Evolutionary conservation across 2,888 invertebrate species (phyloP).

Genomic region (Portevinia maculata): DNA sequence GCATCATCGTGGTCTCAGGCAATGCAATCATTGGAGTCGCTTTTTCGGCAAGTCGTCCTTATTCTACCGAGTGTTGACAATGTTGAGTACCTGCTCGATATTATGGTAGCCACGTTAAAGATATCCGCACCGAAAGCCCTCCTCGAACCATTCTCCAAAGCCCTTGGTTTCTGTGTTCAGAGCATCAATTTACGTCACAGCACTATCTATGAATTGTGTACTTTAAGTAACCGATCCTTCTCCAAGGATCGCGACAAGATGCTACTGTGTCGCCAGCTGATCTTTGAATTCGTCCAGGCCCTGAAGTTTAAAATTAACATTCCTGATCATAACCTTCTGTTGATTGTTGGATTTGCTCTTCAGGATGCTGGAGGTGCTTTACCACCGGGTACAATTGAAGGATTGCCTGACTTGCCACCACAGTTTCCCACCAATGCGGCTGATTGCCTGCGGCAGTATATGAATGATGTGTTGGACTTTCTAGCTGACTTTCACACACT

Average conservation of each 20-base stretch:
- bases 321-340: constrained; percentile 96
- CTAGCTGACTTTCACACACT: constrained; percentile 97
- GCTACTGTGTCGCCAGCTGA: constrained; percentile 94
- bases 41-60: constrained; percentile 91
- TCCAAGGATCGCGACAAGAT: constrained; percentile 96
- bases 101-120: constrained; percentile 91
- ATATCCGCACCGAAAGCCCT: constrained; percentile 90
- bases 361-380: constrained; percentile 97
- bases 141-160: constrained; percentile 97
- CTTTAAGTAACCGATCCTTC: constrained; percentile 94
- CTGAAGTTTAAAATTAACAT: constrained; percentile 97
- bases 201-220: constrained; percentile 93
- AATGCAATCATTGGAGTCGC: constrained; percentile 92
- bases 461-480: constrained; percentile 96
- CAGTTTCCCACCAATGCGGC: constrained; percentile 91
- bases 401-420: constrained; percentile 82
- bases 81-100: constrained; percentile 88
- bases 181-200: constrained; percentile 91
- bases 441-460: constrained; percentile 96
- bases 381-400: constrained; percentile 88
- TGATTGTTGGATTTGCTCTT: constrained; percentile 93
- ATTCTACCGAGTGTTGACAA: constrained; percentile 88
- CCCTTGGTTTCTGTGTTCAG: constrained; percentile 96
- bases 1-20: constrained; percentile 91
- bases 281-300: constrained; percentile 97